Evolutionary conservation across 2,888 invertebrate genomes (phyloP).

Genomic region (Eilema caniola): DNA sequence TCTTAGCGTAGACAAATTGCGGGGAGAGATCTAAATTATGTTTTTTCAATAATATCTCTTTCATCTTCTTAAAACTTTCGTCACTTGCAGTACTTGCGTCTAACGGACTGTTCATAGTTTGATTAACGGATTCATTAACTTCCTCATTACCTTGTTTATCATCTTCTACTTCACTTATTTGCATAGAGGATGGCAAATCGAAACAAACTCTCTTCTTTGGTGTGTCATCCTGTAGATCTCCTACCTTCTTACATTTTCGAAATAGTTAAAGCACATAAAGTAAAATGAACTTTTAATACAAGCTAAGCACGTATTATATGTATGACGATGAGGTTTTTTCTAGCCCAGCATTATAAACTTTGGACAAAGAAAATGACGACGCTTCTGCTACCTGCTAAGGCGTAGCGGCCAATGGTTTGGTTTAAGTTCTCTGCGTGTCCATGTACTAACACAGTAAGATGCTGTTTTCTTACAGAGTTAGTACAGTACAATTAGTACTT

Average conservation of each 20-base stretch:
- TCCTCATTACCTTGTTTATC: conserved; percentile 31
- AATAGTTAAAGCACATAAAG: background rate
- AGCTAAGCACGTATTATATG: background rate
- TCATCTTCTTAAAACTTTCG: conserved; percentile 65
- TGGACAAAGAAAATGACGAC: no score
- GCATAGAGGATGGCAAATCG: conserved; percentile 56
- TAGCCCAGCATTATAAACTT: no score
- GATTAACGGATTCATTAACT: conserved; percentile 48
- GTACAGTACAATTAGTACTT: no score
- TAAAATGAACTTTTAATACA: background rate
- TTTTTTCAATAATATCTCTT: conserved; percentile 72
- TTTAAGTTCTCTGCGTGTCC: background rate
- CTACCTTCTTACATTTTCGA: background rate
- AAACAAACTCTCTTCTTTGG: conserved; percentile 66
- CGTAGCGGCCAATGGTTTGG: no score
- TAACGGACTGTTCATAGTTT: conserved; percentile 57
- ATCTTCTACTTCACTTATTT: conserved; percentile 49
- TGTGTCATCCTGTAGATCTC: conserved; percentile 47
- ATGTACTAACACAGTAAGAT: background rate
- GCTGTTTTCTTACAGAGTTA: no score
- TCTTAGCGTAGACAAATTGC: conserved; percentile 74
- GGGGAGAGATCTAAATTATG: conserved; percentile 76
- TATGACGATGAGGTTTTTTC: no score
- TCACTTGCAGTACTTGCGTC: conserved; percentile 59
- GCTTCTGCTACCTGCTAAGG: no score